Evolutionary conservation across 2,113 vertebrate species (phyloP), one percentile per base, ranked within the genome.

Genomic region (Terrapene triunguis): DNA sequence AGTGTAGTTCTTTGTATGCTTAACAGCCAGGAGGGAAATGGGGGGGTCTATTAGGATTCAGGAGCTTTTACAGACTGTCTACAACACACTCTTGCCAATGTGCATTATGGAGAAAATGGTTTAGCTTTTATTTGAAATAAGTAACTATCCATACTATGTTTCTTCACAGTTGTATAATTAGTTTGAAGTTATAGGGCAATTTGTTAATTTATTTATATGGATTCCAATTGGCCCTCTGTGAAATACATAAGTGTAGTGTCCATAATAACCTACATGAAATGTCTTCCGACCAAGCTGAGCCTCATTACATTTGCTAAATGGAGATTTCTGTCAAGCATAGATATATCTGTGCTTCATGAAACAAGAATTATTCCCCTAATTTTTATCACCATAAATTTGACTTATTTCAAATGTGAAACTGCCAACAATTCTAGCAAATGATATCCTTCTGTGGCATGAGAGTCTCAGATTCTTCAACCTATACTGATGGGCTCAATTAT

Each of bases 111-210:
- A 27, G 27, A 44, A 54, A 82, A 85, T 2, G 35, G 5, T n/a
- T 88, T 13, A 25, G 47, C 17, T 85, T 69, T 69, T 59, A 14
- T 79, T 50, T 79, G 48, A 81, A 89, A 38, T 27, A 44, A 51
- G 35, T 81, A 81, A 27, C 10, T 1, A 3, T 6, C 47, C 1
- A 0, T 11, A 3, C 53, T 69, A 59, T 0, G 0, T 72, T 57
- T 6, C 78, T 82, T 54, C 51, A 29, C 0, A 0, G n/a, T 42
- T 51, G 6, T 53, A 8, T 7, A 6, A 53, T 65, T 50, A 2
- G 6, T 14, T 10, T 84, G 59, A 91, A 76, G 9, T 50, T 48
- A 21, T 29, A 54, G 29, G 19, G 21, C 32, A 38, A 25, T 82
- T 54, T 14, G 12, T 48, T 1, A 27, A 5, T 38, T 22, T n/a